Evolutionary conservation across 2,888 invertebrate genomes (phyloP), one percentile per base, ranked within the genome.

Genomic region (Steinernema scapterisci): DNA sequence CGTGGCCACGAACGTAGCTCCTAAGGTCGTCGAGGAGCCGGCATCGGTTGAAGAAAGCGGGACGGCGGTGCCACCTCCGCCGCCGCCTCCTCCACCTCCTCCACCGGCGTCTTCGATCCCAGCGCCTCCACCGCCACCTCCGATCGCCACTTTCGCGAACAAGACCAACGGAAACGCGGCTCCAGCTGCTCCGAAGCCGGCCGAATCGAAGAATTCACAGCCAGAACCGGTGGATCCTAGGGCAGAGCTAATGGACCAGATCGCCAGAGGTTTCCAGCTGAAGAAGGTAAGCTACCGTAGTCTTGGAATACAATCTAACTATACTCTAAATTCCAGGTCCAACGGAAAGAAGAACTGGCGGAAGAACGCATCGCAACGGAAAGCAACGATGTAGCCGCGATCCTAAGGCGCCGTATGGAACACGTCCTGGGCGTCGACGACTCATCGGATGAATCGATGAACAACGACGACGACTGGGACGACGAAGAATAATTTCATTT

Each of bases 311-410:
- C 6, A 16, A 46, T 45, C n/a, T 71, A 1, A 6, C 6, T 71
- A 16, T 45, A 44, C 19, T 45, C 16, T 48, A 16, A 2, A 48
- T 70, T 38, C 21, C 38, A 74, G 74, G 81, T 82, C 38, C 80
- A 80, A 43, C 73, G 75, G n/a, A 81, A 83, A 7, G 83, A 82
- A 74, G 85, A 85, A 73, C 77, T 74, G 52, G 84, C 77, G 21
- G 79, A 82, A 21, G 81, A 82, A 54, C 78, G 80, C 46, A 77
- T 70, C 19, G 81, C 82, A 1, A 79, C 79, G 7, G 73, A 77
- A 13, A 76, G 80, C 25, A 84, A 87, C 74, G 83, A 86, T 71
- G 86, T 88, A 70, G 87, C 86, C 11, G 86, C 85, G 11, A 85
- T 87, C 75, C 77, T 88, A 73, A 80, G 79, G 46, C 75, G 84